Base-by-base conservation (phyloP, 2,113 vertebrate species). In the Scatophagus argus region DNA sequence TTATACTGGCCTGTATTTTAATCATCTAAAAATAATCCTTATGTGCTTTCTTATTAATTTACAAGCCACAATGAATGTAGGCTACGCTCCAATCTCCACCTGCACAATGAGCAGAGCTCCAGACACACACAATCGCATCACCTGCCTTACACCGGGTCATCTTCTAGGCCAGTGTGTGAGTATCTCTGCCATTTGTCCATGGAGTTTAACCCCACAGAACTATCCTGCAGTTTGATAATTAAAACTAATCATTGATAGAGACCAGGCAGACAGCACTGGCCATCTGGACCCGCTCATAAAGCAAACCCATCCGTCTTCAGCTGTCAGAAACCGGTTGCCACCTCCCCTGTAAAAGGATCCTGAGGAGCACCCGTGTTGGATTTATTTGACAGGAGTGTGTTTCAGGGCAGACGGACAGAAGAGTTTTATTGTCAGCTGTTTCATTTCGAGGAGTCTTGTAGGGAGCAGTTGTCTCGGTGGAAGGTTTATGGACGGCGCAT, bases 351-450 rank as follows among this genome's bases (percentile, higher is more conserved):
- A 89, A 89, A 83, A 41, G 19, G 74, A 86, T 85, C 82, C 65
- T 59, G 56, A 78, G 82, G 46, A 73, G 76, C n/a, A 0, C 0
- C 54, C 21, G 51, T 58, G 59, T 65, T 58, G 65, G 84, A 91
- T 91, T 90, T 90, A 91, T 90, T 85, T 91, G 90, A 91, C 89
- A 88, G 71, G 56, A 65, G 66, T 51, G 81, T 46, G 82, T 88
- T 81, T 86, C 32, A 29, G 81, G 63, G 70, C 58, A 79, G 81
- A 85, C 79, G 63, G 71, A 87, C 74, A 47, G 25, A 21, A 44
- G 70, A 61, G 68, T 89, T 87, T 91, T 89, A 91, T 47, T 71
- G 86, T 85, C 89, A 90, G 87, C 85, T 81, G 89, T 90, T 89
- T 89, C 63, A 79, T 87, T 91, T 90, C 51, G 44, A 82, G 65